Conservation (phyloP, 2,888 invertebrate species). For the Pimpla rufipes region DNA sequence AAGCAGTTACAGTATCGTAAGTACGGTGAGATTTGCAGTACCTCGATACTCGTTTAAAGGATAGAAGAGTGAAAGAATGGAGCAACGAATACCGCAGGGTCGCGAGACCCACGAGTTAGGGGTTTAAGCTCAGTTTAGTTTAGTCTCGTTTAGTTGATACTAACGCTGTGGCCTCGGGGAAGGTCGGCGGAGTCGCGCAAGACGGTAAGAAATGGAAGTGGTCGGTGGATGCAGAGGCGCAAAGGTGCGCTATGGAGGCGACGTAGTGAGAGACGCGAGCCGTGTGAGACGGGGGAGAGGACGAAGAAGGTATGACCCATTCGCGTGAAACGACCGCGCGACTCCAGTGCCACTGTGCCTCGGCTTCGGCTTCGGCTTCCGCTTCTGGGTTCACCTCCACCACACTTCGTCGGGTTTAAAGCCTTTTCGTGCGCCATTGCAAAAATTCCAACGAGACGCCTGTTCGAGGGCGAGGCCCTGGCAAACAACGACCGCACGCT, state of each 20-base stretch:
- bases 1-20: no score
- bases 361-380: constrained; percentile 7
- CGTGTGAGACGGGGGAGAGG: constrained; percentile 18
- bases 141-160: constrained; percentile 75
- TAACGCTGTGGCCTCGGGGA: constrained; percentile 65
- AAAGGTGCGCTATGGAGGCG: background rate
- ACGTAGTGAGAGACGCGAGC: background rate
- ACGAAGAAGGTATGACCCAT: constrained; percentile 54
- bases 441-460: constrained; percentile 30
- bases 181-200: constrained; percentile 55
- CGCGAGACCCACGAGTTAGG: constrained; percentile 70
- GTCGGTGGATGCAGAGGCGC: constrained; percentile 20
- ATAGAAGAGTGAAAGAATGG: constrained; percentile 66
- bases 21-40: no score
- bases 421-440: constrained; percentile 26
- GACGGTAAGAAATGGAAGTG: constrained; percentile 33
- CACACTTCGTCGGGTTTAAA: constrained; percentile 31
- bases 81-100: constrained; percentile 71
- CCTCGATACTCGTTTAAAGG: background rate
- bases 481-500: constrained; percentile 12
- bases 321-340: constrained; percentile 42
- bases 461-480: constrained; percentile 5
- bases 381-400: constrained; percentile 16
- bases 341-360: constrained; percentile 33
- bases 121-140: constrained; percentile 75